Conservation (phyloP, 2,797 vertebrate species). For the Rhyacichthys aspro region DNA sequence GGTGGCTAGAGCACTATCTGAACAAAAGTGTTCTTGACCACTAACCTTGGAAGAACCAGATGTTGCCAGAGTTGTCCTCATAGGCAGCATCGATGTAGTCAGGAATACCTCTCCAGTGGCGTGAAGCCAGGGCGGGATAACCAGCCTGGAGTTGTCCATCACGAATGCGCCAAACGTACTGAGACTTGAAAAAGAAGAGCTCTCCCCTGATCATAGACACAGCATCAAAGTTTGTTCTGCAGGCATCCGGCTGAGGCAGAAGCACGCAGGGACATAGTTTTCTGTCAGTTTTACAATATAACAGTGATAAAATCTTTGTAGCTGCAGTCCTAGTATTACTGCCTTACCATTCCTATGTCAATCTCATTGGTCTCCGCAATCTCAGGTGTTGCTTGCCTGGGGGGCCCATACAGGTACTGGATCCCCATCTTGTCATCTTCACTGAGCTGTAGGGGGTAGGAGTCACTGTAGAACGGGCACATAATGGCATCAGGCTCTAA, state of each 20-base stretch:
- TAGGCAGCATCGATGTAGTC: slow-evolving; percentile 87
- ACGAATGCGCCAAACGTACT: slow-evolving; percentile 90
- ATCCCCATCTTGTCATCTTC: slow-evolving; percentile 90
- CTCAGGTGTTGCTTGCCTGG: not conserved
- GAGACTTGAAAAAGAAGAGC: slow-evolving; percentile 92
- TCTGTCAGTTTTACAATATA: slow-evolving; percentile 1
- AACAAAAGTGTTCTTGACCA: slow-evolving; percentile 10
- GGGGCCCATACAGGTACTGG: slow-evolving; percentile 82
- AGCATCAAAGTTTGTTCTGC: slow-evolving; percentile 75
- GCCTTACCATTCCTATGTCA: slow-evolving; percentile 51
- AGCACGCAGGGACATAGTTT: not conserved
- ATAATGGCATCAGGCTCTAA: slow-evolving; percentile 87
- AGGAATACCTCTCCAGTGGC: slow-evolving; percentile 91
- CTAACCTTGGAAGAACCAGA: slow-evolving; percentile 95
- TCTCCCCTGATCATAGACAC: slow-evolving; percentile 92
- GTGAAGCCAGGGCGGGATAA: slow-evolving; percentile 88
- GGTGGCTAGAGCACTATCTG: too few species aligned
- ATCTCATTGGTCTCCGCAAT: slow-evolving; percentile 60
- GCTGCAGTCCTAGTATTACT: not conserved
- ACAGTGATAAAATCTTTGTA: not conserved
- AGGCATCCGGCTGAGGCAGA: slow-evolving; percentile 63
- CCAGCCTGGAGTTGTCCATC: slow-evolving; percentile 85
- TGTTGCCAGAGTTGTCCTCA: slow-evolving; percentile 90
- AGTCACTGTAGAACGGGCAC: slow-evolving; percentile 91
- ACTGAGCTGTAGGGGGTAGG: slow-evolving; percentile 87